phyloP scores from a whole-genome alignment of 1,140 invertebrate genomes.

The Holcopasites calliopsidis region DNA sequence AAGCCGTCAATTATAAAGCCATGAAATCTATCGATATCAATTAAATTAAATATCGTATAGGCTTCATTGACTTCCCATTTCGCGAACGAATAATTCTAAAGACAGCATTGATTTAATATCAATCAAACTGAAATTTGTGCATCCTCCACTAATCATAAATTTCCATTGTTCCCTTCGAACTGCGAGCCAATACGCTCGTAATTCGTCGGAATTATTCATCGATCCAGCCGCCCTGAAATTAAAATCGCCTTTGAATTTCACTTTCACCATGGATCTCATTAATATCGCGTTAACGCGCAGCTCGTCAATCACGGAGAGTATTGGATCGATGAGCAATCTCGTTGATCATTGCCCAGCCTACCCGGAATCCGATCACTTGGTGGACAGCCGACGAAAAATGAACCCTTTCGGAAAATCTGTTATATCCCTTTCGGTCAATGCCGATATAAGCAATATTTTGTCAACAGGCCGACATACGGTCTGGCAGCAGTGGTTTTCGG shows the following conservation, averaged over 20 bases:
- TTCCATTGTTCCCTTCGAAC: neutral
- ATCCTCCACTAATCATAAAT: too few species aligned
- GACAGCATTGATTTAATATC: too few species aligned
- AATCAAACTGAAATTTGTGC: too few species aligned
- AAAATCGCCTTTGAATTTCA: neutral
- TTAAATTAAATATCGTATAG: too few species aligned
- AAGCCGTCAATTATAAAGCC: too few species aligned
- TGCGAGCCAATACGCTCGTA: neutral
- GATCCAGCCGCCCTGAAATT: too few species aligned
- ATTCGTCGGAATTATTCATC: neutral
- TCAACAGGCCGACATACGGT: slow-evolving; percentile 75
- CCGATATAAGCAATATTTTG: slow-evolving; percentile 75
- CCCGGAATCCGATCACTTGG: neutral
- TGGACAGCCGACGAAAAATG: neutral
- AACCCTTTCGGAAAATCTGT: slow-evolving; percentile 64
- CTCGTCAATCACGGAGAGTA: too few species aligned
- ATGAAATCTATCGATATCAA: too few species aligned
- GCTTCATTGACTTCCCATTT: too few species aligned
- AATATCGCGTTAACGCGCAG: neutral
- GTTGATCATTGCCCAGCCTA: neutral
- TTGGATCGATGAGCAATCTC: neutral
- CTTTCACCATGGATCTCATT: neutral
- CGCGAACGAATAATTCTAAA: too few species aligned
- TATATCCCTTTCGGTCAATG: slow-evolving; percentile 65
- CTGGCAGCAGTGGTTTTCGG: slow-evolving; percentile 55